phyloP scores from a whole-genome alignment of 1,140 invertebrate species.

The Teleopsis dalmanni region DNA sequence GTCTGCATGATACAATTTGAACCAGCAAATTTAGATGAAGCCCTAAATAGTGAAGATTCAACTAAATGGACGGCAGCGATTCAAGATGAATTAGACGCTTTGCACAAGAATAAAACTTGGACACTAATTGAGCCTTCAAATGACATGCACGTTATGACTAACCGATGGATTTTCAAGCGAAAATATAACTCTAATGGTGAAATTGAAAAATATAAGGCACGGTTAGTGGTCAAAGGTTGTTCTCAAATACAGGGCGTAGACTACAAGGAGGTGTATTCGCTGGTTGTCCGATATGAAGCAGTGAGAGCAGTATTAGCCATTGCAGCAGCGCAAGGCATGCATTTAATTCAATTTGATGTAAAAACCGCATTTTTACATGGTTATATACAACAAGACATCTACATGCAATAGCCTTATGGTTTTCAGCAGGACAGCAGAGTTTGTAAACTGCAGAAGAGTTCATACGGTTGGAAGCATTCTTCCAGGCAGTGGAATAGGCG shows the following conservation, averaged over 20 bases:
- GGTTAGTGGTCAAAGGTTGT: slow-evolving; percentile 20
- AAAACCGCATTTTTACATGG: slow-evolving; percentile 16
- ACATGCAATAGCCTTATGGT: slow-evolving; percentile 35
- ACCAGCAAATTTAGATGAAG: neutral
- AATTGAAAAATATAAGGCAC: slow-evolving; percentile 27
- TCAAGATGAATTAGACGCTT: neutral
- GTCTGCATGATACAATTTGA: neutral
- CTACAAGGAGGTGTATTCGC: slow-evolving; percentile 8
- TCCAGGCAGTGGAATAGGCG: slow-evolving; percentile 23
- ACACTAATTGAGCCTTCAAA: neutral
- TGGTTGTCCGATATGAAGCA: neutral
- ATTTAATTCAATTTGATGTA: slow-evolving; percentile 23
- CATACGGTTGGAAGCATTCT: slow-evolving; percentile 29
- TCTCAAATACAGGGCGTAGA: slow-evolving; percentile 5
- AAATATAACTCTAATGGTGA: slow-evolving; percentile 10
- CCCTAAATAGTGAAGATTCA: neutral
- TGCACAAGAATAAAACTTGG: neutral
- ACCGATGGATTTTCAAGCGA: neutral
- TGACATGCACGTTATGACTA: neutral
- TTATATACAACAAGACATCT: neutral
- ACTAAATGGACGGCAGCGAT: neutral
- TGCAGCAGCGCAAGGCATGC: slow-evolving; percentile 12
- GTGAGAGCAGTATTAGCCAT: slow-evolving; percentile 18
- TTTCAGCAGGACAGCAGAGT: slow-evolving; percentile 12
- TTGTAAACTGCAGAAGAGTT: slow-evolving; percentile 21